These are phyloP conservation scores for Chaetorhynchus papuensis DNA, from an alignment of 2,113 vertebrate species.

Conservation along the genomic window DNA sequence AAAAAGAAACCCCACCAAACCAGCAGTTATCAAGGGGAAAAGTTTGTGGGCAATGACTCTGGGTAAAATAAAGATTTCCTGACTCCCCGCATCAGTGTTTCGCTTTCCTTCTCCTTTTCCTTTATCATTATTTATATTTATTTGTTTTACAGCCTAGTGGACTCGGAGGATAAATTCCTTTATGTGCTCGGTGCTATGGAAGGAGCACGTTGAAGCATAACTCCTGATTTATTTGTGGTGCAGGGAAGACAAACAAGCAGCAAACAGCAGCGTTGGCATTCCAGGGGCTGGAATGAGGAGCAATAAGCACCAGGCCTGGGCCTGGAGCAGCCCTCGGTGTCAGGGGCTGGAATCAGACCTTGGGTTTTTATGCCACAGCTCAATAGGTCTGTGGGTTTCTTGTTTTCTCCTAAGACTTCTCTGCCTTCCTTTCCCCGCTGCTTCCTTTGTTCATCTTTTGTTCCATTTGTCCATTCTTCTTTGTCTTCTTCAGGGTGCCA, in stretches of 20 bases:
- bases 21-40: not conserved
- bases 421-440: not conserved
- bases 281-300: not conserved
- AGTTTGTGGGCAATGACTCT: not conserved
- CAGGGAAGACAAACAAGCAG: not conserved
- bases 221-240: not conserved
- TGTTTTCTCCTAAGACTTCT: not conserved
- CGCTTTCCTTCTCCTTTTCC: not conserved
- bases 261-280: not conserved
- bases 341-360: not conserved
- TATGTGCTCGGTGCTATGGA: not conserved
- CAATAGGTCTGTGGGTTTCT: not conserved
- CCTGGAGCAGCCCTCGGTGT: not conserved
- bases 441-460: constrained; percentile 11
- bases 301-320: not conserved
- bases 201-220: not conserved
- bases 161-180: constrained; percentile 10
- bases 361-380: not conserved
- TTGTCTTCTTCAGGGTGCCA: not conserved
- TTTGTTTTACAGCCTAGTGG: constrained; percentile 10
- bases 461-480: constrained; percentile 2
- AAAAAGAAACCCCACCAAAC: not conserved
- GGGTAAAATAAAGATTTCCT: not conserved
- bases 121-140: constrained; percentile 37
- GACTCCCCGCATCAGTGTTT: not conserved